Conservation (phyloP, 2,113 vertebrate species). For the Mus spicilegus region DNA sequence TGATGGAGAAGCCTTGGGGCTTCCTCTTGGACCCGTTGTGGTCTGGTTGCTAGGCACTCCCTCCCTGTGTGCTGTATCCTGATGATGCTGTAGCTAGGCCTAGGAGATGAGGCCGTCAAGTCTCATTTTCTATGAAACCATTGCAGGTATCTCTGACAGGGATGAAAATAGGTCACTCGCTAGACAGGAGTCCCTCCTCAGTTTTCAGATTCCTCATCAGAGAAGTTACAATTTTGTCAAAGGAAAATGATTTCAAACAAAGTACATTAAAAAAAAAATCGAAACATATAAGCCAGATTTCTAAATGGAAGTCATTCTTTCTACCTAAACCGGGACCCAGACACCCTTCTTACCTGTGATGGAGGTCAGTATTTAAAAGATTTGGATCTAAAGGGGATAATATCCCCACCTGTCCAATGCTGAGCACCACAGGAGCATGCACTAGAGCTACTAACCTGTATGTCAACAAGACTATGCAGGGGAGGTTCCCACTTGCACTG, state of each 20-base stretch:
- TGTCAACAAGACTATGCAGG: neutral
- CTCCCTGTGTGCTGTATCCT: neutral
- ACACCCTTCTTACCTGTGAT: fast-evolving
- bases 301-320: neutral
- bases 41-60: neutral
- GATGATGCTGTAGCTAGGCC: fast-evolving
- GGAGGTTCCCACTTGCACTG: fast-evolving
- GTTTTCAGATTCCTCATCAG: neutral
- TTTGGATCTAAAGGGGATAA: no score
- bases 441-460: neutral
- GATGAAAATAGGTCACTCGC: neutral
- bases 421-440: fast-evolving
- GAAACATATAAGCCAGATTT: neutral
- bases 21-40: no score
- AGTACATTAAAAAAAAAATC: neutral
- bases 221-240: neutral
- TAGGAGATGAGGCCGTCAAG: neutral
- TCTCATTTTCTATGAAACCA: neutral
- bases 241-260: neutral
- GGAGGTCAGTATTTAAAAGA: neutral
- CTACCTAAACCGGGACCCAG: fast-evolving
- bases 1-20: no score
- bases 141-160: neutral
- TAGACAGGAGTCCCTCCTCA: neutral
- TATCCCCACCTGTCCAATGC: fast-evolving